Evolutionary conservation across 2,797 vertebrate genomes (phyloP).

Genomic region (Antrozous pallidus): DNA sequence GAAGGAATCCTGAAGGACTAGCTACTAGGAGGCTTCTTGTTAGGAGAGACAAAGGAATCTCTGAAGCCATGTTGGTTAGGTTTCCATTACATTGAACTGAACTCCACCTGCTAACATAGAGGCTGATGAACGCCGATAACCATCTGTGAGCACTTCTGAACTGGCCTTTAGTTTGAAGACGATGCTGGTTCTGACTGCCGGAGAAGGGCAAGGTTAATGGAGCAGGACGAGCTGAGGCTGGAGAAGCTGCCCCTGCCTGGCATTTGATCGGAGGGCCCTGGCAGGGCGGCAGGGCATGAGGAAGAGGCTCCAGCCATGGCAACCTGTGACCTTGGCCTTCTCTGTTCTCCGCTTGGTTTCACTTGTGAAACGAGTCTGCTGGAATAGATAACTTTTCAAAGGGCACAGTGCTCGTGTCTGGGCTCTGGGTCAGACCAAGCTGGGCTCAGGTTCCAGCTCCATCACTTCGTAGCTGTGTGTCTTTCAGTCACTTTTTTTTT

Average conservation of each 20-base stretch:
- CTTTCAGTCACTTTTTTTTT: background rate
- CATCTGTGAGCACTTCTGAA: background rate
- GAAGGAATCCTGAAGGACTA: background rate
- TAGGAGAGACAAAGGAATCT: background rate
- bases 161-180: background rate
- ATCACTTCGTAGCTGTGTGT: background rate
- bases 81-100: background rate
- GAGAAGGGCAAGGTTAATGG: background rate
- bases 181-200: background rate
- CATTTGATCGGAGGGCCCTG: background rate
- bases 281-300: background rate
- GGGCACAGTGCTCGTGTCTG: background rate
- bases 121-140: background rate
- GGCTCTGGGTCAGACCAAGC: background rate
- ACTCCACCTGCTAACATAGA: background rate
- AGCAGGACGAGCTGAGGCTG: background rate
- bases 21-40: background rate
- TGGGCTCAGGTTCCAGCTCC: background rate
- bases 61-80: background rate
- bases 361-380: background rate
- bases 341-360: background rate
- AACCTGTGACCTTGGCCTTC: background rate
- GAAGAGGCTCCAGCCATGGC: background rate
- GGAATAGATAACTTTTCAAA: background rate
- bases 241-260: background rate